A percentile compares a stretch with the other conserved stretches of the same genome.
These are phyloP conservation scores for Pipistrellus kuhlii DNA, from an alignment of 2,797 vertebrate genomes.

Conservation along the genomic window DNA sequence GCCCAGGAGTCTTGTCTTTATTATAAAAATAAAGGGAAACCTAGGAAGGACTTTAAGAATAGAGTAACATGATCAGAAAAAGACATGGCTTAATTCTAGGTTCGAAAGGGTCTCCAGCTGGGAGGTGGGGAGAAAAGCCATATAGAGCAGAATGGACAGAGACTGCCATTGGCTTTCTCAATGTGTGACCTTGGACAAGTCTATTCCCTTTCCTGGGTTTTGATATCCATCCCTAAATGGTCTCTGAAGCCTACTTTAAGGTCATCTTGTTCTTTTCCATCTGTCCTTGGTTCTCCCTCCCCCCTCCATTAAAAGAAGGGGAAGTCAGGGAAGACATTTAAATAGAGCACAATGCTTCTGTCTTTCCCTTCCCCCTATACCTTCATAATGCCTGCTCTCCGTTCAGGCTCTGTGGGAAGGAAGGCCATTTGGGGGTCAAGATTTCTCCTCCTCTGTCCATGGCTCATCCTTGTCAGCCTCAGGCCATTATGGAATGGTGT, in stretches of 20 bases:
- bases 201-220: not conserved
- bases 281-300: not conserved
- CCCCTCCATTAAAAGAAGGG: not conserved
- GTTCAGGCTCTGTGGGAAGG: not conserved
- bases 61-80: not conserved
- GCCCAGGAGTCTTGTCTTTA: not conserved
- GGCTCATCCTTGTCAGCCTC: slow-evolving; percentile 29
- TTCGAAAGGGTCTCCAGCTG: not conserved
- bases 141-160: not conserved
- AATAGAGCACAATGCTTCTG: not conserved
- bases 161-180: not conserved
- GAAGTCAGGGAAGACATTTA: not conserved
- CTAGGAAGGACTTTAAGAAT: not conserved
- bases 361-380: not conserved
- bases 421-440: not conserved
- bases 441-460: not conserved
- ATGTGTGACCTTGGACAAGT: not conserved
- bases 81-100: not conserved
- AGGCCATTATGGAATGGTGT: not conserved
- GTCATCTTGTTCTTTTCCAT: slow-evolving; percentile 11
- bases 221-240: not conserved
- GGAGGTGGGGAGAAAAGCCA: not conserved
- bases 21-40: not conserved
- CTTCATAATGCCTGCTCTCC: not conserved
- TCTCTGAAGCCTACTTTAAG: not conserved